phyloP scores from a whole-genome alignment of 2,797 vertebrate species.

The Naso thynnoides region DNA sequence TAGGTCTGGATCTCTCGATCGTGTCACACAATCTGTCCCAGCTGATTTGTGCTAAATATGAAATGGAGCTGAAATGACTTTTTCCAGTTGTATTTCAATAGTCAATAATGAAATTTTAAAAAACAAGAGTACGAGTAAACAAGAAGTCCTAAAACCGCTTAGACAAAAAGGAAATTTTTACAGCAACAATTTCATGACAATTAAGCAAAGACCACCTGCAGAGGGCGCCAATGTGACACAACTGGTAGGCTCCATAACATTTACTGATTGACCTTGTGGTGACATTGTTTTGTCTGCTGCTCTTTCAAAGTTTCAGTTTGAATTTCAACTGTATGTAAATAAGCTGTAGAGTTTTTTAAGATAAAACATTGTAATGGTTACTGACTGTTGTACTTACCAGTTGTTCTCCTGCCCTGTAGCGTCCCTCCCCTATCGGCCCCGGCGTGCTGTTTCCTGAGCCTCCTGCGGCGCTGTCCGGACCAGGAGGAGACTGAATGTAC shows the following conservation, averaged over 20 bases:
- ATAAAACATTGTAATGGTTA: not conserved
- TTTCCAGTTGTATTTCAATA: not conserved
- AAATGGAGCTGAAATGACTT: not conserved
- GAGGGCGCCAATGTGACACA: not conserved
- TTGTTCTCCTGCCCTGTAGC: conserved; percentile 83
- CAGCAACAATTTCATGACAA: not conserved
- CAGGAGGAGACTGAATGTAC: conserved; percentile 89
- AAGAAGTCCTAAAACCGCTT: not conserved
- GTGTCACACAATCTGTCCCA: not conserved
- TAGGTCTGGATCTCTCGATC: not conserved
- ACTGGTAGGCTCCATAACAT: not conserved
- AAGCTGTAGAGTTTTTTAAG: not conserved
- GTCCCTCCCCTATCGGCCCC: conserved; percentile 81
- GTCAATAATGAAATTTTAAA: not conserved
- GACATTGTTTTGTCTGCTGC: not conserved
- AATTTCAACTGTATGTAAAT: not conserved
- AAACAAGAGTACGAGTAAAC: not conserved
- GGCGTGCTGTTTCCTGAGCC: conserved; percentile 86
- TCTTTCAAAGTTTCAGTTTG: not conserved
- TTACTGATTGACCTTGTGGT: not conserved
- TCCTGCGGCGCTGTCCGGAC: conserved; percentile 80
- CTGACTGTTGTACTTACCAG: conserved; percentile 69
- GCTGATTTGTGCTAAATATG: not conserved
- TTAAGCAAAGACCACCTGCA: not conserved
- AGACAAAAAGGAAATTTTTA: not conserved